These are phyloP conservation scores for Iselma pallidipennis DNA, from an alignment of 2,888 invertebrate species.

Conservation along the genomic window DNA sequence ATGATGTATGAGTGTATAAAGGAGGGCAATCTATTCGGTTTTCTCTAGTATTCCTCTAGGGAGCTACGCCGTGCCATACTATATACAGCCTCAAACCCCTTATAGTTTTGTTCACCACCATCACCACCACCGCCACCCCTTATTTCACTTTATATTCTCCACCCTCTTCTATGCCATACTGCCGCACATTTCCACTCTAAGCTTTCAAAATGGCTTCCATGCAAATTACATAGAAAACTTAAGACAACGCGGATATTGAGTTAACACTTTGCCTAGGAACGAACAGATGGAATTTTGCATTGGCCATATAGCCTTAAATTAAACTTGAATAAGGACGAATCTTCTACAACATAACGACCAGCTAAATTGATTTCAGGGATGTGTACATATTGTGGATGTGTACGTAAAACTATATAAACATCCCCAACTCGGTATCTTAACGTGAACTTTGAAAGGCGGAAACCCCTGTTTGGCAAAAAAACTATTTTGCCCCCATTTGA, in stretches of 20 bases:
- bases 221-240: conserved; percentile 58
- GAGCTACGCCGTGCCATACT: not conserved
- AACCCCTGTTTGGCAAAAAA: no score
- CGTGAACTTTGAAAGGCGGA: no score
- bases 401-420: no score
- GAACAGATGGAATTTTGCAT: conserved; percentile 21
- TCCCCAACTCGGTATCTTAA: no score
- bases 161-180: conserved; percentile 21
- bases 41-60: not conserved
- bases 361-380: not conserved
- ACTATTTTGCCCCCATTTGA: no score
- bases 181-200: conserved; percentile 32
- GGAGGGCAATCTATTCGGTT: not conserved
- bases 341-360: not conserved
- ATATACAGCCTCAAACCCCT: not conserved
- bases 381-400: no score
- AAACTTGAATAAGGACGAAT: not conserved
- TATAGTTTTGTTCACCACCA: conserved; percentile 3
- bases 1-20: not conserved
- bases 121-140: conserved; percentile 19
- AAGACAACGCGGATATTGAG: conserved; percentile 57
- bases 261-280: conserved; percentile 48
- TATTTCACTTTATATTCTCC: conserved; percentile 21
- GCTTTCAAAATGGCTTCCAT: conserved; percentile 58
- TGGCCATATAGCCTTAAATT: not conserved